Base-by-base conservation (phyloP, 92 coral and sea anemone genomes). In the Bergia sp. region DNA sequence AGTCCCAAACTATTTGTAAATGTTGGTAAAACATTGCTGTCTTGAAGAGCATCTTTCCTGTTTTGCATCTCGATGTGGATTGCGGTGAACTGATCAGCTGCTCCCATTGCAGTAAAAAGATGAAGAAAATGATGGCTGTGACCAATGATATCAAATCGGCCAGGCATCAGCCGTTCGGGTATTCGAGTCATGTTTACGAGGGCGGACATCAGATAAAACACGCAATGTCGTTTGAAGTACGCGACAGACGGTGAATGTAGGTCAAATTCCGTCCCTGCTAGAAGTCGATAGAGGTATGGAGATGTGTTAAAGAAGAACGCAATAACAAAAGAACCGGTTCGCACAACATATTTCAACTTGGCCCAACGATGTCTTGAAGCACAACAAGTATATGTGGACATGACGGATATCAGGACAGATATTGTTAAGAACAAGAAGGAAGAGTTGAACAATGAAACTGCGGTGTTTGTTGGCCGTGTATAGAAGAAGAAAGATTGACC, bases 121-220 rank as follows among this genome's bases (percentile, higher is more conserved):
- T 97, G 99, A 20, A 97, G 92, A 49, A 95, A 97, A 85, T 97
- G 96, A 86, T 97, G 99, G 85, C 99, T 97, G 86, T 97, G 98
- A 0, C 99, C 99, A 7, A 96, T 73, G 23, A 94, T 73, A 82
- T 97, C 99, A 86, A 95, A 97, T 1, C 93, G 92, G 4, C 98
- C 98, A 5, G 99, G 99, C 53, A 96, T 94, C 7, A 95, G 73
- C 38, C 99, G 92, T 71, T 97, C 99, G 1, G 99, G 99, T 78
- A 97, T 92, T 40, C 98, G 88, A 4, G 95, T 73, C 86, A 93
- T 95, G 90, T 97, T 97, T 39, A 96, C 96, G 12, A 97, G 29
- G 3, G 99, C 99, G 21, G 99, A 89, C 23, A 97, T 89, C 0
- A 97, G 79, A 82, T 97, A 97, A 61, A 93, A 97, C 44, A 78